A percentile compares a stretch with the other conserved stretches of the same genome.
Conservation (phyloP, 2,888 invertebrate genomes). For the Leucoma salicis region DNA sequence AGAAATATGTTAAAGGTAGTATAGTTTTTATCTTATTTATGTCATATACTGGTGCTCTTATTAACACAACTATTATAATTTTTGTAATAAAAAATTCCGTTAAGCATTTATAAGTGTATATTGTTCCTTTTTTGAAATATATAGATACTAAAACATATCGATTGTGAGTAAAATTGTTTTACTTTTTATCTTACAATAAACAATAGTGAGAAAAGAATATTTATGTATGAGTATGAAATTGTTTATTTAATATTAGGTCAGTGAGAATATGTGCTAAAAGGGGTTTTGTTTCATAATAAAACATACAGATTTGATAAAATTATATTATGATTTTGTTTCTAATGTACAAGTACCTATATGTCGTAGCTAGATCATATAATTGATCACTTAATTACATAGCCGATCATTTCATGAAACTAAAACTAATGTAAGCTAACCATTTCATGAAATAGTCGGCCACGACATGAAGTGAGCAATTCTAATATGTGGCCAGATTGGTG, state of each 20-base stretch:
- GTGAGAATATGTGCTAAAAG: conserved; percentile 18
- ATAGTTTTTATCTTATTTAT: conserved; percentile 13
- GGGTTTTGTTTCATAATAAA: too few relatives aligned
- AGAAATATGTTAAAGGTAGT: background rate
- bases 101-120: conserved; percentile 60
- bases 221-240: conserved; percentile 24
- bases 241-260: conserved; percentile 26
- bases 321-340: too few relatives aligned
- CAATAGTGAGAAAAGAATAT: conserved; percentile 36
- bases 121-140: conserved; percentile 33
- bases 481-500: too few relatives aligned
- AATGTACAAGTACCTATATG: too few relatives aligned
- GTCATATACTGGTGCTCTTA: conserved; percentile 57
- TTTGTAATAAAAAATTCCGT: conserved; percentile 52
- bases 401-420: too few relatives aligned
- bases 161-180: conserved; percentile 2
- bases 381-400: too few relatives aligned
- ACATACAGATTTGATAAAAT: too few relatives aligned
- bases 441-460: too few relatives aligned
- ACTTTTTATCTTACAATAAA: conserved; percentile 20
- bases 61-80: conserved; percentile 41
- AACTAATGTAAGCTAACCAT: too few relatives aligned
- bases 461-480: too few relatives aligned
- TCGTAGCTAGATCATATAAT: too few relatives aligned
- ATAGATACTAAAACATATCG: conserved; percentile 14